Percentiles rank a stretch among this genome's conserved stretches.
Evolutionary conservation across 1,140 invertebrate species (phyloP).

Genomic region (Drosophila parabipectinata): DNA sequence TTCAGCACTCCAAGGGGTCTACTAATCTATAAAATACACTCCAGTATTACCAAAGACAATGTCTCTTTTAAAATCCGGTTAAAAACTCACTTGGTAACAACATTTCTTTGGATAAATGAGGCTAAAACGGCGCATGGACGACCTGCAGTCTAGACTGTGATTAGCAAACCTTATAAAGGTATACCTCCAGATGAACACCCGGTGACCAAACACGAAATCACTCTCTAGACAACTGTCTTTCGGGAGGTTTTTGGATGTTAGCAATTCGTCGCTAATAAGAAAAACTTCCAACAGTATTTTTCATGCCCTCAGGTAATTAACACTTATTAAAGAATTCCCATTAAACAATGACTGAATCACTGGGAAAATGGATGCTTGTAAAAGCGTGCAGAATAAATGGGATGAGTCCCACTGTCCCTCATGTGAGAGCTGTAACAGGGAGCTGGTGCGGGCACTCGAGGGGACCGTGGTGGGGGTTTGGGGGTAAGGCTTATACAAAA

Average conservation of each 20-base stretch:
- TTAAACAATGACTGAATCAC: constrained; percentile 48
- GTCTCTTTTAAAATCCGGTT: background rate
- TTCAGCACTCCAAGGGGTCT: background rate
- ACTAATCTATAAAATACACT: no score
- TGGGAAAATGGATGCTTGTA: constrained; percentile 26
- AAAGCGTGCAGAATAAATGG: background rate
- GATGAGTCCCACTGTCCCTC: constrained; percentile 48
- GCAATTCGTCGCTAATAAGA: constrained; percentile 63
- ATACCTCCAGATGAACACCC: constrained; percentile 22
- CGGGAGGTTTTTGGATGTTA: constrained; percentile 47
- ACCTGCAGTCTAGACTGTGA: constrained; percentile 64
- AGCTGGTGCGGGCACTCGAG: constrained; percentile 20
- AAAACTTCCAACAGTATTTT: constrained; percentile 69
- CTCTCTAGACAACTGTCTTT: constrained; percentile 32
- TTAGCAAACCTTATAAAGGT: constrained; percentile 54
- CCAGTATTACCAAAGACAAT: background rate
- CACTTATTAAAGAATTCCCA: constrained; percentile 38
- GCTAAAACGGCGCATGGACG: constrained; percentile 19
- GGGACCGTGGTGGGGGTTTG: constrained; percentile 12
- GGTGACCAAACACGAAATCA: constrained; percentile 19
- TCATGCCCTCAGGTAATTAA: constrained; percentile 58
- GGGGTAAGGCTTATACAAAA: constrained; percentile 28
- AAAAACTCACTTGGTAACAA: constrained; percentile 38
- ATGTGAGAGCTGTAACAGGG: constrained; percentile 25
- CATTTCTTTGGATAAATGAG: constrained; percentile 33